These are phyloP conservation scores for Lagopus muta DNA, from an alignment of 2,113 vertebrate species.

Conservation along the genomic window DNA sequence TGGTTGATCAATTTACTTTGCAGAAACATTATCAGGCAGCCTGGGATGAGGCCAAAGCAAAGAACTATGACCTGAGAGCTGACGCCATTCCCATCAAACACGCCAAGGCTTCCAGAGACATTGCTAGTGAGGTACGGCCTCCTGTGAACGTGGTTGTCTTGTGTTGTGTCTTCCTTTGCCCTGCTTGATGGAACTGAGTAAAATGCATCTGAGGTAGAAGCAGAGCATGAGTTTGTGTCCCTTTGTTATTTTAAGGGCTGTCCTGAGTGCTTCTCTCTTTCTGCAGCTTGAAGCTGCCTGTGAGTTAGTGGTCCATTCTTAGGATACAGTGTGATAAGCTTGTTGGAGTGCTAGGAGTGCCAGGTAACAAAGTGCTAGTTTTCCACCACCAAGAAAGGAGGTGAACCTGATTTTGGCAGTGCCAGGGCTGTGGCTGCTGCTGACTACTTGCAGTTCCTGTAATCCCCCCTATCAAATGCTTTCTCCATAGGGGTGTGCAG, in stretches of 20 bases:
- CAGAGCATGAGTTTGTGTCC: background rate
- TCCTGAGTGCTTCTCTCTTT: background rate
- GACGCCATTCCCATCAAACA: conserved; percentile 81
- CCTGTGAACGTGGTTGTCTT: fast-evolving
- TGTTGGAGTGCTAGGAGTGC: background rate
- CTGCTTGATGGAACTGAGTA: background rate
- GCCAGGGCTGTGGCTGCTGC: background rate
- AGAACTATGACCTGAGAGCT: conserved; percentile 76
- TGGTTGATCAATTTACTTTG: conserved; percentile 2
- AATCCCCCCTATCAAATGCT: background rate
- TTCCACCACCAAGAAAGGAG: background rate
- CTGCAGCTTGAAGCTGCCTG: background rate
- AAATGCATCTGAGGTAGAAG: background rate
- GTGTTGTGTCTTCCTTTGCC: background rate
- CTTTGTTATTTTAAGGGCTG: background rate
- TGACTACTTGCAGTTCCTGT: background rate
- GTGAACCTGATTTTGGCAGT: background rate
- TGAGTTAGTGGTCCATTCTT: background rate
- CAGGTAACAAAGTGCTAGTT: background rate
- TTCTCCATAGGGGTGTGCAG: background rate
- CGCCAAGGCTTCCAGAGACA: conserved; percentile 81
- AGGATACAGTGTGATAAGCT: background rate
- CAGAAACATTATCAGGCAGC: conserved; percentile 83
- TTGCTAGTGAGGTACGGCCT: conserved; percentile 83
- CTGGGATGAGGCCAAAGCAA: conserved; percentile 81